Conservation (phyloP, 1,140 invertebrate genomes). For the Drosophila ercepeae region DNA sequence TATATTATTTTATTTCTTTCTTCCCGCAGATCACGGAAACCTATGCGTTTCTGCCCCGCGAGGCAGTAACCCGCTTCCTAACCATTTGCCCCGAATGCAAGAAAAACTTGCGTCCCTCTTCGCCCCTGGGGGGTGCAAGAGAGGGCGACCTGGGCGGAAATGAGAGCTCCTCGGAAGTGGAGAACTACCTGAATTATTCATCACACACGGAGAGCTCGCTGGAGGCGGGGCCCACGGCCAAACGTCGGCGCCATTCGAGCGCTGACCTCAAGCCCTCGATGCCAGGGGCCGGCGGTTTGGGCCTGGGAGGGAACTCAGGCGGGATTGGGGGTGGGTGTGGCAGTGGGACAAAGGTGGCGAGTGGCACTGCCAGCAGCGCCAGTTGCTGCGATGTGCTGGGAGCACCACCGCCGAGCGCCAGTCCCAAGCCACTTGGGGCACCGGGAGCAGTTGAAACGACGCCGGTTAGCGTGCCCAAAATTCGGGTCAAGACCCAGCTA, state of each 20-base stretch:
- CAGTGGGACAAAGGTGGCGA: not conserved
- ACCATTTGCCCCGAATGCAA: conserved; percentile 97
- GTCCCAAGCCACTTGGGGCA: not conserved
- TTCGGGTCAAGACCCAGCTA: conserved; percentile 69
- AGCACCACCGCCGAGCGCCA: conserved; percentile 13
- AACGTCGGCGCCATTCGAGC: conserved; percentile 70
- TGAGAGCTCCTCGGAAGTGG: conserved; percentile 81
- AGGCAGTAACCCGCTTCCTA: conserved; percentile 97
- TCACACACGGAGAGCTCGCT: conserved; percentile 80
- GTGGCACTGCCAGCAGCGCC: conserved; percentile 25
- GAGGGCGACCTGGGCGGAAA: conserved; percentile 66
- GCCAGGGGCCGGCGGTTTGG: conserved; percentile 8
- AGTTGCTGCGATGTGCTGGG: conserved; percentile 38
- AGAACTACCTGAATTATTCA: conserved; percentile 74
- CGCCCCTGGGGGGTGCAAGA: conserved; percentile 82
- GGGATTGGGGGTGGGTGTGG: conserved; percentile 1
- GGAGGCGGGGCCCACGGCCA: conserved; percentile 70
- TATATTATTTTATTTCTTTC: not conserved
- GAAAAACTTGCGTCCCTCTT: conserved; percentile 91
- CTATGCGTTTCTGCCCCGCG: conserved; percentile 96
- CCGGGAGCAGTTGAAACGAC: conserved; percentile 29
- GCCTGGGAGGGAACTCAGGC: not conserved
- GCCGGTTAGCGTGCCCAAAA: conserved; percentile 68
- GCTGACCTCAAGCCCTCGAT: conserved; percentile 58
- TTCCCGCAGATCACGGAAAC: conserved; percentile 95